Evolutionary conservation across 1,140 invertebrate genomes (phyloP).

Genomic region (Wiebesia pumilae): DNA sequence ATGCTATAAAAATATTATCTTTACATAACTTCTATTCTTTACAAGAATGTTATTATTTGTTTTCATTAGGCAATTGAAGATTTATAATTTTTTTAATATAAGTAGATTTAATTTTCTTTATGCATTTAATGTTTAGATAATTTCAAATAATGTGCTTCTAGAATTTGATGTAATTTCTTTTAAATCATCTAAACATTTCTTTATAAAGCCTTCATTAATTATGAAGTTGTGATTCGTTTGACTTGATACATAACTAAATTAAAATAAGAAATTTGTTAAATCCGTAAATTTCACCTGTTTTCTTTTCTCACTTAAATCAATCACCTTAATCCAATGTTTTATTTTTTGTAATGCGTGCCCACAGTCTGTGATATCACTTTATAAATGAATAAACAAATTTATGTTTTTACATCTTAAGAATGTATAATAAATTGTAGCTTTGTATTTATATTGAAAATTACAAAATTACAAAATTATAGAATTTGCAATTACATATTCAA

Average conservation of each 20-base stretch:
- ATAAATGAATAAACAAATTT: background rate
- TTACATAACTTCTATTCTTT: background rate
- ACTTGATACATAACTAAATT: background rate
- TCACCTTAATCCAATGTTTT: background rate
- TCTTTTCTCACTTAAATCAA: background rate
- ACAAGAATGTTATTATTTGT: background rate
- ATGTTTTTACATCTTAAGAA: slow-evolving; percentile 9
- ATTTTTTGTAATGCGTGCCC: background rate
- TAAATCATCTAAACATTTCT: background rate
- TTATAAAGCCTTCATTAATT: background rate
- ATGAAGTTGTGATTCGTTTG: background rate
- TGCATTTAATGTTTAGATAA: no score
- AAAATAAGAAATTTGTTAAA: background rate
- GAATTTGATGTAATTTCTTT: background rate
- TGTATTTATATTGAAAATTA: no score
- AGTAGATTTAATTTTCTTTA: background rate
- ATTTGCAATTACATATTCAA: no score
- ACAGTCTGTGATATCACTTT: slow-evolving; percentile 7
- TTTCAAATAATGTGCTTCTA: background rate
- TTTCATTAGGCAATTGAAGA: background rate
- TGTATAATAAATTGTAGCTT: background rate
- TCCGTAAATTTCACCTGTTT: background rate
- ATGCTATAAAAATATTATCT: background rate
- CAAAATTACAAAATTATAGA: no score
- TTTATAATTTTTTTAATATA: background rate